Conservation (phyloP, 2,888 invertebrate genomes). For the Standfussiana lucernea region DNA sequence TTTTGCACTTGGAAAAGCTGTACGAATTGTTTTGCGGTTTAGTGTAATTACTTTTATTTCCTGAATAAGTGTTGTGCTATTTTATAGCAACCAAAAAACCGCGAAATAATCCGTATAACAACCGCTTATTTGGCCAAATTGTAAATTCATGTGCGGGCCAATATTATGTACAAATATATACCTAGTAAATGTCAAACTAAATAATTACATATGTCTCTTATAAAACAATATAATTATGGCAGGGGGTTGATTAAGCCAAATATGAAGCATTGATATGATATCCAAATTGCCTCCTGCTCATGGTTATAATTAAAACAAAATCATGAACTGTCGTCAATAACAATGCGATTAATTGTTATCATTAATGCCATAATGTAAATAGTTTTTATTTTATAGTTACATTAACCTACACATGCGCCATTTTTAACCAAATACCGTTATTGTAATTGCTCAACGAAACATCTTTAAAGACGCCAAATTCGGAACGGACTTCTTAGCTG, state of each 20-base stretch:
- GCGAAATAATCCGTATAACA: slow-evolving; percentile 30
- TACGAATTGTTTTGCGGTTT: slow-evolving; percentile 32
- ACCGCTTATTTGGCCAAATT: slow-evolving; percentile 58
- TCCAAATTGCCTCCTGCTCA: slow-evolving; percentile 41
- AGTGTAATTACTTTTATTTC: slow-evolving; percentile 18
- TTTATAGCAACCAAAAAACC: slow-evolving; percentile 19
- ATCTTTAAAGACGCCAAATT: slow-evolving; percentile 63
- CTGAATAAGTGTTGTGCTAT: slow-evolving; percentile 9
- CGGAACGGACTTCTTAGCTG: slow-evolving; percentile 55
- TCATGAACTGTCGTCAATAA: slow-evolving; percentile 42
- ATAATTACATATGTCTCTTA: slow-evolving; percentile 30
- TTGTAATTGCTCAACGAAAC: slow-evolving; percentile 69
- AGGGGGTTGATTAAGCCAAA: slow-evolving; percentile 49
- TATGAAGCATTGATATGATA: slow-evolving; percentile 35
- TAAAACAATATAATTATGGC: slow-evolving; percentile 16
- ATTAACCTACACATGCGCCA: slow-evolving; percentile 72
- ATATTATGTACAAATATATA: slow-evolving; percentile 58
- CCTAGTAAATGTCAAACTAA: slow-evolving; percentile 50
- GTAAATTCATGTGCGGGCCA: slow-evolving; percentile 55
- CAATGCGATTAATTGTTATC: slow-evolving; percentile 57
- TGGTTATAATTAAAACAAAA: slow-evolving; percentile 45
- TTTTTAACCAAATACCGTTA: slow-evolving; percentile 75
- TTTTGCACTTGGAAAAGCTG: slow-evolving; percentile 10
- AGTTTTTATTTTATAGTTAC: slow-evolving; percentile 67
- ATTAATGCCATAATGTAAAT: slow-evolving; percentile 70